phyloP scores from a whole-genome alignment of 64 coral and sea anemone genomes.

The Montipora sp. region DNA sequence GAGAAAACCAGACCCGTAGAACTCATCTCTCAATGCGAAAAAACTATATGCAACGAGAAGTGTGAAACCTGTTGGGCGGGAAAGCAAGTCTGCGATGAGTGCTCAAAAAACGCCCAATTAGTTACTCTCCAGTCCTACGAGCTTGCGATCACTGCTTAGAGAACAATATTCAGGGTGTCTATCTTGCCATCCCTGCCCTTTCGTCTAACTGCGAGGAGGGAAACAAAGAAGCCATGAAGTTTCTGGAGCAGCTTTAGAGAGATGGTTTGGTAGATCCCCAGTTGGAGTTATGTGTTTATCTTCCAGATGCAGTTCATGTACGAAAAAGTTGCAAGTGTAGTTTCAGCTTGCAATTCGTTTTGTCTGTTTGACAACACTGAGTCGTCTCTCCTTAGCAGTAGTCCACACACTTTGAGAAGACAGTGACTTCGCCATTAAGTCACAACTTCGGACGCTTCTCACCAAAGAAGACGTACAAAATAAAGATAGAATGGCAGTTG shows the following conservation, averaged over 20 bases:
- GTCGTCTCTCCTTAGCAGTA: background rate
- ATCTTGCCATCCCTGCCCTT: background rate
- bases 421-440: slow-evolving; percentile 1
- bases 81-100: slow-evolving; percentile 36
- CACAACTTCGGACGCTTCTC: too few relatives aligned
- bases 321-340: slow-evolving; percentile 45
- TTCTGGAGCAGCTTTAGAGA: background rate
- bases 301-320: slow-evolving; percentile 57
- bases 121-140: slow-evolving; percentile 31
- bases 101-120: slow-evolving; percentile 44
- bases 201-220: slow-evolving; percentile 34
- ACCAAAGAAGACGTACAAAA: too few relatives aligned
- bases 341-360: slow-evolving; percentile 28
- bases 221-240: slow-evolving; percentile 1
- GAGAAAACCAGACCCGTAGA: background rate
- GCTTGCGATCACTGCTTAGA: slow-evolving; percentile 45
- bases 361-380: background rate
- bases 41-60: background rate
- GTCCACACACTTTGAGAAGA: background rate
- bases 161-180: background rate
- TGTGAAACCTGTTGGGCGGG: slow-evolving; percentile 49
- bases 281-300: background rate
- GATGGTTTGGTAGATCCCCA: background rate
- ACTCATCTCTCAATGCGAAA: background rate
- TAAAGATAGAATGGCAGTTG: too few relatives aligned